A percentile compares a stretch with the other conserved stretches of the same genome.
Conservation (phyloP, 2,113 vertebrate genomes). For the Heterocephalus glaber region DNA sequence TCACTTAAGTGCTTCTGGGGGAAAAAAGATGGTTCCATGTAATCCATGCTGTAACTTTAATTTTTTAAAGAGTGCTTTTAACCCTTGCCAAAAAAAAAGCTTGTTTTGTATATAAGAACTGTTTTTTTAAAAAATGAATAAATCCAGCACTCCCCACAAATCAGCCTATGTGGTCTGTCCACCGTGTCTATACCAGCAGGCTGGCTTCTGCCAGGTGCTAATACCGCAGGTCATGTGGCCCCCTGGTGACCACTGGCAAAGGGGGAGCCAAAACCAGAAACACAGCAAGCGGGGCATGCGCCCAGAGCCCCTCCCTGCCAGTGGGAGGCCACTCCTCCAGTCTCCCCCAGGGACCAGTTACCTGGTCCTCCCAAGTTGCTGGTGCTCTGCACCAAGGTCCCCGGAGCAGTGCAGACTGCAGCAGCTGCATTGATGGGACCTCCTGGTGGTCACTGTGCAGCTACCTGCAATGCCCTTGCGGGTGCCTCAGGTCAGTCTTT, state of each 20-base stretch:
- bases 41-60: constrained; percentile 71
- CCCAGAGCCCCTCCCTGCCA: not conserved
- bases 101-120: constrained; percentile 83
- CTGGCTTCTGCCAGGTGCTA: not conserved
- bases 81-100: constrained; percentile 59
- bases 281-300: fast-evolving
- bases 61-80: constrained; percentile 78
- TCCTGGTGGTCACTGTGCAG: not conserved
- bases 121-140: constrained; percentile 83
- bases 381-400: not conserved
- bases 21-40: constrained; percentile 34
- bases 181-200: fast-evolving
- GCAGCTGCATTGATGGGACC: fast-evolving
- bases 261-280: not conserved
- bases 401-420: not conserved
- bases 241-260: not conserved
- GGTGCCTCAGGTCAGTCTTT: not conserved
- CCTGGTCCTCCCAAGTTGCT: not conserved
- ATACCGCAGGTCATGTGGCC: not conserved
- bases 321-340: fast-evolving
- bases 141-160: constrained; percentile 68
- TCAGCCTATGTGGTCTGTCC: constrained; percentile 33
- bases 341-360: not conserved
- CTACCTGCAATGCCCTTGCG: too few relatives aligned
- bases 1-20: constrained; percentile 59